phyloP scores from a whole-genome alignment of 2,888 invertebrate genomes.

The Empis stercorea region DNA sequence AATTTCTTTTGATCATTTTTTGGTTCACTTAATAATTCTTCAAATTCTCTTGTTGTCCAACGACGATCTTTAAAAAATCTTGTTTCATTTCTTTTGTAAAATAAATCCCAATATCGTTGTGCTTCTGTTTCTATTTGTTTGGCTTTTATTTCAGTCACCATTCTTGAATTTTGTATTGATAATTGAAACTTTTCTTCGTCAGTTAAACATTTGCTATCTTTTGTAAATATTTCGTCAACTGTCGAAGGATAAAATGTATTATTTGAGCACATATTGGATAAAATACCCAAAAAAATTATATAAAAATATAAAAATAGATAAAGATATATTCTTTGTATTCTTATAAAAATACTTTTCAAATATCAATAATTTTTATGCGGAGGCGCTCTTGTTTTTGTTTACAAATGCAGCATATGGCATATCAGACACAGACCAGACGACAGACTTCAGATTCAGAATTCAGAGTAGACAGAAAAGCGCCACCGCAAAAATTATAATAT shows the following conservation, averaged over 20 bases:
- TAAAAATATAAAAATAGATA: no score
- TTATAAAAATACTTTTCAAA: no score
- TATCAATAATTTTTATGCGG: no score
- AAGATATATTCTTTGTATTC: no score
- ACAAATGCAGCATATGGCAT: no score
- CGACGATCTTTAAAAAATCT: constrained; percentile 91
- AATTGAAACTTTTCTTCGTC: constrained; percentile 49
- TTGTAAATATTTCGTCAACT: constrained; percentile 17
- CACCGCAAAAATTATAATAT: no score
- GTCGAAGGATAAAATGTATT: constrained; percentile 2
- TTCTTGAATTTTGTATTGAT: constrained; percentile 60
- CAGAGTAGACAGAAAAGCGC: no score
- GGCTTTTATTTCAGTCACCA: constrained; percentile 62
- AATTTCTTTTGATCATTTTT: constrained; percentile 31
- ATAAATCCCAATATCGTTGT: constrained; percentile 86
- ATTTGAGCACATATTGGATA: no score
- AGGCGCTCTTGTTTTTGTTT: no score
- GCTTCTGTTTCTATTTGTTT: constrained; percentile 68
- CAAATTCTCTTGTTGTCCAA: constrained; percentile 93
- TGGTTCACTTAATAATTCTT: constrained; percentile 51
- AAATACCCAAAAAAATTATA: no score
- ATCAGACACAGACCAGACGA: no score
- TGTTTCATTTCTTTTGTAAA: constrained; percentile 88
- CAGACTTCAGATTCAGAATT: no score
- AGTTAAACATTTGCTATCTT: constrained; percentile 25